phyloP scores from a whole-genome alignment of 2,113 vertebrate species.

The Polypterus bichir region DNA sequence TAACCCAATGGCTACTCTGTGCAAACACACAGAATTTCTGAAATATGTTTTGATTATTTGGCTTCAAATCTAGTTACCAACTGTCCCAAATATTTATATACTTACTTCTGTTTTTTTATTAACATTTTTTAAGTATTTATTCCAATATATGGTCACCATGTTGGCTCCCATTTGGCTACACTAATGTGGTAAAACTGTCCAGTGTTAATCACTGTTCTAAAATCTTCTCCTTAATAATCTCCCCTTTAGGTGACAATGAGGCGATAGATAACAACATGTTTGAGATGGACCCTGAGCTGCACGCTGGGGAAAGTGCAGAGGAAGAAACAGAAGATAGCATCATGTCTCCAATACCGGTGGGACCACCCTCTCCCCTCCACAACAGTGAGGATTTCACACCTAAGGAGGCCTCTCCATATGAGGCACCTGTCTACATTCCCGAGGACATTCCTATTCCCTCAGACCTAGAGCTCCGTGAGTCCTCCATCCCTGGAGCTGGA shows the following conservation, averaged over 20 bases:
- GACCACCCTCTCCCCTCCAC: slow-evolving; percentile 72
- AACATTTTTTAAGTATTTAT: no score
- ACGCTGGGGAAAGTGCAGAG: slow-evolving; percentile 70
- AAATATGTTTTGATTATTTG: no score
- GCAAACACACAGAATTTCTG: no score
- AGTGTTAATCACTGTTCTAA: no score
- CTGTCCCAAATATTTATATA: no score
- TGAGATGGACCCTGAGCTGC: slow-evolving; percentile 77
- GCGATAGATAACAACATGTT: slow-evolving; percentile 79
- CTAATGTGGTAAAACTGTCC: no score
- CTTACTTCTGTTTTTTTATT: no score
- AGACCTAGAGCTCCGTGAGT: slow-evolving; percentile 92
- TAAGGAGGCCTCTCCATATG: slow-evolving; percentile 95
- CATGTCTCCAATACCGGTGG: slow-evolving; percentile 83
- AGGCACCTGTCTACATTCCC: slow-evolving; percentile 96
- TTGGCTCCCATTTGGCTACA: no score
- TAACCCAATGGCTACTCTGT: no score
- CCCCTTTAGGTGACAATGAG: slow-evolving; percentile 78
- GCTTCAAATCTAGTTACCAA: no score
- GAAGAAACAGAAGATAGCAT: slow-evolving; percentile 84
- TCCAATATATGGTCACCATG: no score
- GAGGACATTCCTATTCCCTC: slow-evolving; percentile 93
- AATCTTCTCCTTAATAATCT: background rate
- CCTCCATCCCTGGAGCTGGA: slow-evolving; percentile 85
- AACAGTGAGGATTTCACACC: slow-evolving; percentile 90